phyloP scores from a whole-genome alignment of 2,888 invertebrate genomes.

The Fissipunctia ypsillon region DNA sequence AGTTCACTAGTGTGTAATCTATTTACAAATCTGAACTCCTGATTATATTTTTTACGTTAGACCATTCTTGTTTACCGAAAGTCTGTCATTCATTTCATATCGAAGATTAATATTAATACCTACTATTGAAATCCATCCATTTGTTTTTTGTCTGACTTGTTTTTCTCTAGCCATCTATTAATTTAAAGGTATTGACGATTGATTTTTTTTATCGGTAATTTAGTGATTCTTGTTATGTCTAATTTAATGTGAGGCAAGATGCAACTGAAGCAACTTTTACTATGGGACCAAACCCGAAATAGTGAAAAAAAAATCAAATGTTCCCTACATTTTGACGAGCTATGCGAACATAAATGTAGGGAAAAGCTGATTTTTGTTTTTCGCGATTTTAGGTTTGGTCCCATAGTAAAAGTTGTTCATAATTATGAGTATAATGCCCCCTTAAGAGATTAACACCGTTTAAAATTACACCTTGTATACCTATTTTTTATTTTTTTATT shows the following conservation, averaged over 20 bases:
- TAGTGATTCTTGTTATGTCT: not conserved
- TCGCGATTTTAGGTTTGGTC: too few relatives aligned
- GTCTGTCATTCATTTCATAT: not conserved
- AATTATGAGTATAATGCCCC: too few relatives aligned
- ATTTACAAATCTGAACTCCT: not conserved
- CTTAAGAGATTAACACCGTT: too few relatives aligned
- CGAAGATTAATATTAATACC: not conserved
- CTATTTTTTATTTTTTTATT: too few relatives aligned
- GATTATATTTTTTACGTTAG: not conserved
- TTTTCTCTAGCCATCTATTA: not conserved
- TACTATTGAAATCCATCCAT: not conserved
- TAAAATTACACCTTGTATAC: too few relatives aligned
- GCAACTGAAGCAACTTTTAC: too few relatives aligned
- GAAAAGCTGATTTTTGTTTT: too few relatives aligned
- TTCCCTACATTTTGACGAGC: too few relatives aligned
- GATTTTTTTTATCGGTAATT: not conserved
- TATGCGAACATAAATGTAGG: too few relatives aligned
- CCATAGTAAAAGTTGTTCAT: too few relatives aligned
- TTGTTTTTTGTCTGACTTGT: not conserved
- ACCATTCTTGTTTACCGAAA: slow-evolving; percentile 14
- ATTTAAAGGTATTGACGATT: not conserved
- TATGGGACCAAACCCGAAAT: too few relatives aligned
- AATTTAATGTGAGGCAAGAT: not conserved
- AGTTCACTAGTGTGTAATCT: not conserved
- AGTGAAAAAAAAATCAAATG: too few relatives aligned